A percentile compares a stretch with the other conserved stretches of the same genome.
Conservation (phyloP, 2,888 invertebrate species). For the Pecten maximus region DNA sequence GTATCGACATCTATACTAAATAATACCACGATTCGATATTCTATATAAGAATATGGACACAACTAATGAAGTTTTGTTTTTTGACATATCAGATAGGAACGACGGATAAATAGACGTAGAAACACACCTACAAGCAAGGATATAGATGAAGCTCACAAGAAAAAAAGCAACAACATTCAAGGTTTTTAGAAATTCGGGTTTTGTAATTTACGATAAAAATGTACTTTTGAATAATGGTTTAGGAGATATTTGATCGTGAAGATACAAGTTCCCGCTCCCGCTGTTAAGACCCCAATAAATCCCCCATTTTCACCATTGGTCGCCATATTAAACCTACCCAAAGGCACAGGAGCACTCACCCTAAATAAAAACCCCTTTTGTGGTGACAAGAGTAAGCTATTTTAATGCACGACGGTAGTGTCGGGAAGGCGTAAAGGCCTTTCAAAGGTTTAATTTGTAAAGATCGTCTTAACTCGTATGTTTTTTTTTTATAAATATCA, state of each 20-base stretch:
- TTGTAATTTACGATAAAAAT: conserved; percentile 24
- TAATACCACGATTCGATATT: no score
- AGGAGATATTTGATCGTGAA: background rate
- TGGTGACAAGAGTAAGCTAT: background rate
- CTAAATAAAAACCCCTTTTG: background rate
- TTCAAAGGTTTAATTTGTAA: background rate
- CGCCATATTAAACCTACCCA: background rate
- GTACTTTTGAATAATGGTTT: conserved; percentile 11
- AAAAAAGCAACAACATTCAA: background rate
- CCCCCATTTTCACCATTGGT: background rate
- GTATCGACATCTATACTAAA: no score
- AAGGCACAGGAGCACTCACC: background rate
- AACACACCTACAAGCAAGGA: background rate
- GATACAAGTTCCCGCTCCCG: background rate
- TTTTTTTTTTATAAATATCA: background rate
- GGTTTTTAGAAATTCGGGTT: background rate
- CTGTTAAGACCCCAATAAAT: background rate
- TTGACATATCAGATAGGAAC: no score
- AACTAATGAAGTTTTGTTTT: no score
- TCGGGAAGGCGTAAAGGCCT: background rate
- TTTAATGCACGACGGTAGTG: background rate
- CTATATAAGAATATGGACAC: no score
- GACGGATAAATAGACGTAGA: no score
- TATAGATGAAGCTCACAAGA: background rate
- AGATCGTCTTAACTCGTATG: background rate